Base-by-base conservation (phyloP, 2,797 vertebrate species). In the Dryobates pubescens region DNA sequence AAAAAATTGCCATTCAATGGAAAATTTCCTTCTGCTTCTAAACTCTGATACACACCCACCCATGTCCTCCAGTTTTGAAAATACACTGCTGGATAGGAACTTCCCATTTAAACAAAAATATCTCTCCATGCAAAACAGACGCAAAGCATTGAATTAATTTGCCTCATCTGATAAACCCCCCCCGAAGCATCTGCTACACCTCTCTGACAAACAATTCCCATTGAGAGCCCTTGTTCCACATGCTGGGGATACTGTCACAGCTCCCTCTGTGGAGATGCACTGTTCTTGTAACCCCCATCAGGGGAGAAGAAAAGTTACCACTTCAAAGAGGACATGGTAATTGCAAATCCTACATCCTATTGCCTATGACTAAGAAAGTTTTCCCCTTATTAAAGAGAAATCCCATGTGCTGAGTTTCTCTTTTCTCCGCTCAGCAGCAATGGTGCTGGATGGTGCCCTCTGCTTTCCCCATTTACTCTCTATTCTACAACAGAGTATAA, bases 181-280 rank as follows among this genome's bases (percentile, higher is more conserved):
- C 18, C 67, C 38, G 61, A 89, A 43, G 5, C 58, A 36, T 17
- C 32, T 20, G 17, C 17, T 89, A 47, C 22, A 20, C 13, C 22
- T 76, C 29, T 30, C 26, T 57, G 68, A 57, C 22, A 45, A 75
- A 4, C 32, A 64, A 4, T 18, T 79, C 22, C 22, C 23, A 2
- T 7, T 58, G 51, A 34, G 78, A 82, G 54, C 8, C 9, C 7
- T 36, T 27, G 10, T 45, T 88, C 34, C 38, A 16, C 20, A 4
- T 11, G 13, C 26, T 67, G 27, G 16, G 23, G 15, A 7, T 9
- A 3, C 6, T 56, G 6, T 27, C 0, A 0, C 9, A 51, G 1
- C 6, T 36, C 10, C 18, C 14, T 59, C 36, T 68, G 36, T n/a
- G 10, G n/a, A 74, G 17, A 62, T 36, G 16, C 6, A 51, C 11